These are phyloP conservation scores for Dipodomys stephensi DNA, from an alignment of 2,113 vertebrate genomes.

Conservation along the genomic window DNA sequence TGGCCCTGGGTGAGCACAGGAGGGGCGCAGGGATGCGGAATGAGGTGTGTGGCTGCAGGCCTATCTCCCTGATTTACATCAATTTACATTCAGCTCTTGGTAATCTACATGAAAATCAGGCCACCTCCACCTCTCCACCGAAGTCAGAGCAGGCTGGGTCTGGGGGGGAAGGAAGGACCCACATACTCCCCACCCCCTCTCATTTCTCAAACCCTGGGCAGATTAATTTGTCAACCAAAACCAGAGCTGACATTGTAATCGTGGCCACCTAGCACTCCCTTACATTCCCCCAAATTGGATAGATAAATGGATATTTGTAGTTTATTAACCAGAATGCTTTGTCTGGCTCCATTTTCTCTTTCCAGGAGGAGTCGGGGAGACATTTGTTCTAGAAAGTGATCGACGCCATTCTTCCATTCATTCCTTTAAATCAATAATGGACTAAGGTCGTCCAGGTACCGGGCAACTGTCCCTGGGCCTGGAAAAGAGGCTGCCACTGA, in stretches of 20 bases:
- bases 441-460: accelerated
- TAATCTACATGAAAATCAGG: slow-evolving; percentile 80
- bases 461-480: accelerated
- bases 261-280: not conserved
- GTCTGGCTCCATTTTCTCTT: slow-evolving; percentile 58
- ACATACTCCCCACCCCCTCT: not conserved
- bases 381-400: not conserved
- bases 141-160: slow-evolving; percentile 10
- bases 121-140: not conserved
- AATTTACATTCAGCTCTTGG: slow-evolving; percentile 78
- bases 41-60: slow-evolving; percentile 69
- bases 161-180: not conserved
- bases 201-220: slow-evolving; percentile 69
- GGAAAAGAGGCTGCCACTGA: not conserved
- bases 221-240: slow-evolving; percentile 74
- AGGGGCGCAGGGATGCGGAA: slow-evolving; percentile 47
- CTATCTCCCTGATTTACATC: slow-evolving; percentile 79
- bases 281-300: slow-evolving; percentile 67
- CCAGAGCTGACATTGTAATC: slow-evolving; percentile 62
- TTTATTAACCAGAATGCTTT: slow-evolving; percentile 68
- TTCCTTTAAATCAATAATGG: too few species aligned
- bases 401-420: not conserved
- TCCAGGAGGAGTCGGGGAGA: not conserved
- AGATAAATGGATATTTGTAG: slow-evolving; percentile 68
- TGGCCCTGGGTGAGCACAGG: not conserved